Percentiles rank a stretch among this genome's conserved stretches.
These are phyloP conservation scores for Bugulina stolonifera DNA, from an alignment of 2,888 invertebrate genomes.

Conservation along the genomic window DNA sequence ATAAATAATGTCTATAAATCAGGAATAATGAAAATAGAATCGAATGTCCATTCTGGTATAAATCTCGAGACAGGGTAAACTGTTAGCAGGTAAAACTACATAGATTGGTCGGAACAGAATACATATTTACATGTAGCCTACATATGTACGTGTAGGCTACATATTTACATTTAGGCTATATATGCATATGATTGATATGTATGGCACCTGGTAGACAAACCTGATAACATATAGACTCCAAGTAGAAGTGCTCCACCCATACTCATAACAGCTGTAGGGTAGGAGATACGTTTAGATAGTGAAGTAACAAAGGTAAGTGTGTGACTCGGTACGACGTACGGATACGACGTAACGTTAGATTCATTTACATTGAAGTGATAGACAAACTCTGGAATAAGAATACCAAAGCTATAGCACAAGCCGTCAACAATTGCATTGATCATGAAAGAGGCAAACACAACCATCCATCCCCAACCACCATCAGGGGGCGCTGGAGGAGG, in stretches of 20 bases:
- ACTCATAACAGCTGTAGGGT: neutral
- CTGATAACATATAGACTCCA: slow-evolving; percentile 23
- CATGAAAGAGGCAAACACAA: slow-evolving; percentile 41
- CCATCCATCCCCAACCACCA: slow-evolving; percentile 49
- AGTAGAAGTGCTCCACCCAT: slow-evolving; percentile 17
- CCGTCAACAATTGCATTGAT: slow-evolving; percentile 62
- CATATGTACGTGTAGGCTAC: too few species aligned
- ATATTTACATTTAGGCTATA: too few species aligned
- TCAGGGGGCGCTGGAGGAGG: slow-evolving; percentile 39
- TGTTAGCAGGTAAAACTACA: too few species aligned
- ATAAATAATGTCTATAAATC: too few species aligned
- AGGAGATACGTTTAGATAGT: neutral
- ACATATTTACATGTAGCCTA: too few species aligned
- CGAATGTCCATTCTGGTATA: too few species aligned
- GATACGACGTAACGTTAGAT: too few species aligned
- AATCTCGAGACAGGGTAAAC: too few species aligned
- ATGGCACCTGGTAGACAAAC: neutral
- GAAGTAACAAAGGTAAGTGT: neutral
- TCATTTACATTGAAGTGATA: neutral
- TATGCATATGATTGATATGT: too few species aligned
- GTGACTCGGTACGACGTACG: neutral
- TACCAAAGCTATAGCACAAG: slow-evolving; percentile 79
- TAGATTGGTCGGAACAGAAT: too few species aligned
- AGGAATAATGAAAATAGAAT: too few species aligned
- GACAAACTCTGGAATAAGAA: slow-evolving; percentile 63